Evolutionary conservation across 2,797 vertebrate species (phyloP).

Genomic region (Gymnodraco acuticeps): DNA sequence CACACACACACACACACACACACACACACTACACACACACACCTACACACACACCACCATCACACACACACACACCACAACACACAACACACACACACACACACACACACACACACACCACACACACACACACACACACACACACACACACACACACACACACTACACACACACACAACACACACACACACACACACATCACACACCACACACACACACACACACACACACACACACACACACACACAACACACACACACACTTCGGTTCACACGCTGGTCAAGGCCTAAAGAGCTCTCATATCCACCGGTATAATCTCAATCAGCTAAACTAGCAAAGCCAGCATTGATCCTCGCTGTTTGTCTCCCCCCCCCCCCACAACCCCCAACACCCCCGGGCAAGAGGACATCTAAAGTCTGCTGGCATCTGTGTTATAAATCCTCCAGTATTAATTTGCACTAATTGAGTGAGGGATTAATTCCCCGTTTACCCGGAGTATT

Average conservation of each 20-base stretch:
- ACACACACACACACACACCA: slow-evolving; percentile 10
- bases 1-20: too few relatives aligned
- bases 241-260: neutral
- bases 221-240: too few relatives aligned
- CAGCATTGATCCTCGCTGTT: slow-evolving; percentile 68
- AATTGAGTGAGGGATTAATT: slow-evolving; percentile 83
- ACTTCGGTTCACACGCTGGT: slow-evolving; percentile 63
- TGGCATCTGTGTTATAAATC: slow-evolving; percentile 80
- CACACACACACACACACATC: too few relatives aligned
- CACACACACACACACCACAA: too few relatives aligned
- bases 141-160: too few relatives aligned
- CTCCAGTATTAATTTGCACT: slow-evolving; percentile 80
- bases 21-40: too few relatives aligned
- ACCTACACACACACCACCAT: too few relatives aligned
- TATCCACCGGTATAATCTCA: slow-evolving; percentile 54
- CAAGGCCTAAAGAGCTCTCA: slow-evolving; percentile 51
- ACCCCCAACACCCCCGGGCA: slow-evolving; percentile 57
- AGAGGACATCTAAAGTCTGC: slow-evolving; percentile 76
- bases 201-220: too few relatives aligned
- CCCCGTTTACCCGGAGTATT: slow-evolving; percentile 71
- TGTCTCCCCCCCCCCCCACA: slow-evolving; percentile 19
- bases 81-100: slow-evolving; percentile 3
- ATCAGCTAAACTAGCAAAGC: slow-evolving; percentile 59
- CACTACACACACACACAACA: too few relatives aligned
- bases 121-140: slow-evolving; percentile 4